These are phyloP conservation scores for Platorchestia sp. DNA, from an alignment of 1,140 invertebrate species.

Conservation along the genomic window DNA sequence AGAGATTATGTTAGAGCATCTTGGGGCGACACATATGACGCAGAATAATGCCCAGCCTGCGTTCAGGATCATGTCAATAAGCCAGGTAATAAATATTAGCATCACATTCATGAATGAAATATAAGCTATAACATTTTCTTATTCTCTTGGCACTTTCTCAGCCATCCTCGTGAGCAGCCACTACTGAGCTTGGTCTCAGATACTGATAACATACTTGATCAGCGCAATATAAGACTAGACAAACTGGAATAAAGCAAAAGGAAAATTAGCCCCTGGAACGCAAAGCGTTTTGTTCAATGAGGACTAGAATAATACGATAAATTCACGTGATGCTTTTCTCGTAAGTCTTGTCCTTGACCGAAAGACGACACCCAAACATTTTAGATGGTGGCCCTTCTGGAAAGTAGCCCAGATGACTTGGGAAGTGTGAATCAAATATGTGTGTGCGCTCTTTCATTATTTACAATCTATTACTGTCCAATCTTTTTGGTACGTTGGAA, in stretches of 20 bases:
- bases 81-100: not conserved
- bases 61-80: not conserved
- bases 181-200: not conserved
- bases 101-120: not conserved
- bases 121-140: not conserved
- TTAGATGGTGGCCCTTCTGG: not conserved
- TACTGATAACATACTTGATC: not conserved
- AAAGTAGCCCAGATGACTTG: not conserved
- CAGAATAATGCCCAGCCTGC: constrained; percentile 5
- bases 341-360: not conserved
- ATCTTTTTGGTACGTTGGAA: constrained; percentile 38
- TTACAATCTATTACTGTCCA: constrained; percentile 39
- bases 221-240: constrained; percentile 34
- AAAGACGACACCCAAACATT: not conserved
- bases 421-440: constrained; percentile 5
- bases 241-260: constrained; percentile 17
- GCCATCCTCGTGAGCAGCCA: not conserved
- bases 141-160: not conserved
- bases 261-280: not conserved
- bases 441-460: not conserved
- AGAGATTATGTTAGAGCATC: not conserved
- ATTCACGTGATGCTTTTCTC: not conserved
- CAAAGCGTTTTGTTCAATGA: not conserved
- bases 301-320: constrained; percentile 1
- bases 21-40: not conserved